Percentiles rank a stretch among this genome's conserved stretches.
These are phyloP conservation scores for Neoascia interrupta DNA, from an alignment of 2,888 invertebrate species.

Conservation along the genomic window DNA sequence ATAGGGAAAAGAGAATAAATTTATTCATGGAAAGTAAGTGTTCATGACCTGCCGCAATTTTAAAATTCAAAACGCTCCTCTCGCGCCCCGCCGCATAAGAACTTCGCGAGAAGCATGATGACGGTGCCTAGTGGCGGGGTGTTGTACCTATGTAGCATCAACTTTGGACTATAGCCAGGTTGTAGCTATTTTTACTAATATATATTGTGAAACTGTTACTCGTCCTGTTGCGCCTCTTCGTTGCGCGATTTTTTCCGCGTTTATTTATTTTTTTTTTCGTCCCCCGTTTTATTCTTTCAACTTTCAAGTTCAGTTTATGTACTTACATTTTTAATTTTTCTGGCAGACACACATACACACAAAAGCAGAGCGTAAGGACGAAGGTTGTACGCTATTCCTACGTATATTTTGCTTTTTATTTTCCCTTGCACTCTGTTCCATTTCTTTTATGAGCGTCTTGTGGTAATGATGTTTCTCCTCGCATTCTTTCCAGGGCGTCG, in stretches of 20 bases:
- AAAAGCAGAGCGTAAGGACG: slow-evolving; percentile 21
- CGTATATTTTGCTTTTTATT: slow-evolving; percentile 31
- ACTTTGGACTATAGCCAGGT: slow-evolving; percentile 63
- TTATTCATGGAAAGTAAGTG: slow-evolving; percentile 69
- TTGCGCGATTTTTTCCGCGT: too few relatives aligned
- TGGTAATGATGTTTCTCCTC: slow-evolving; percentile 69
- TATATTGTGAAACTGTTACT: slow-evolving; percentile 65
- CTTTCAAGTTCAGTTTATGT: slow-evolving; percentile 69
- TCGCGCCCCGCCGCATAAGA: slow-evolving; percentile 1
- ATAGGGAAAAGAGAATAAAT: slow-evolving; percentile 62
- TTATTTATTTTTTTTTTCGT: slow-evolving; percentile 35
- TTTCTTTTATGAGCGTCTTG: slow-evolving; percentile 66
- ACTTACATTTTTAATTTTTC: slow-evolving; percentile 69
- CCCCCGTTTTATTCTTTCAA: slow-evolving; percentile 63
- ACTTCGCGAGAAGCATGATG: neutral
- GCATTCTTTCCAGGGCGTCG: slow-evolving; percentile 61
- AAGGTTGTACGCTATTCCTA: too few relatives aligned
- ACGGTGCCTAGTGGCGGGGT: slow-evolving; percentile 25
- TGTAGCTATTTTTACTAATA: slow-evolving; percentile 61
- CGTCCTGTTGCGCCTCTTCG: slow-evolving; percentile 67
- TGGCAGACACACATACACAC: slow-evolving; percentile 58
- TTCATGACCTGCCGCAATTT: slow-evolving; percentile 70
- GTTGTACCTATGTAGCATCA: slow-evolving; percentile 21
- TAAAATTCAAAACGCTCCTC: slow-evolving; percentile 61
- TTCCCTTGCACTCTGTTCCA: slow-evolving; percentile 63